phyloP scores from a whole-genome alignment of 2,888 invertebrate species.

The Hypena proboscidalis region DNA sequence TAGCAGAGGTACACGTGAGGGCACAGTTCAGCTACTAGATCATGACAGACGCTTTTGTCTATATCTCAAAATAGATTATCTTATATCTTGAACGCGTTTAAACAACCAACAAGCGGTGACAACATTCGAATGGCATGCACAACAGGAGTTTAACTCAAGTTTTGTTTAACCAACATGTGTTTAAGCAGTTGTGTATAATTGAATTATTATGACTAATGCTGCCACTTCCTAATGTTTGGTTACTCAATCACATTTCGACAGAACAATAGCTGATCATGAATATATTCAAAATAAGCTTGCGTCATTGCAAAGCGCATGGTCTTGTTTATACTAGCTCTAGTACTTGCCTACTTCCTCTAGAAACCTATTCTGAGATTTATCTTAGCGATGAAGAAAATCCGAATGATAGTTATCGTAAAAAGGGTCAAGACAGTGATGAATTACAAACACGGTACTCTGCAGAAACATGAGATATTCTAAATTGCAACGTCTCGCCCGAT shows the following conservation, averaged over 20 bases:
- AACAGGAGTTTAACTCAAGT: slow-evolving; percentile 2
- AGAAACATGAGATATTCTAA: slow-evolving; percentile 17
- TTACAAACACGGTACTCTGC: slow-evolving; percentile 11
- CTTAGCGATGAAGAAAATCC: slow-evolving; percentile 2
- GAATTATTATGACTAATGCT: slow-evolving; percentile 32
- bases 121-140: slow-evolving; percentile 33
- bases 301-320: slow-evolving; percentile 22
- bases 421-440: slow-evolving; percentile 11
- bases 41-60: slow-evolving; percentile 40
- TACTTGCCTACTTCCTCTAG: slow-evolving; percentile 11
- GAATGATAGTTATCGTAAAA: background rate
- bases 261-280: slow-evolving; percentile 37
- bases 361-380: too few species aligned
- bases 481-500: slow-evolving; percentile 17
- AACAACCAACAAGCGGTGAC: slow-evolving; percentile 27
- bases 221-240: slow-evolving; percentile 34
- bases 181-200: slow-evolving; percentile 12
- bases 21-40: slow-evolving; percentile 53
- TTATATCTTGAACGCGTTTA: slow-evolving; percentile 18
- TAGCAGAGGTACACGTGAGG: slow-evolving; percentile 48
- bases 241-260: slow-evolving; percentile 32
- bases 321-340: slow-evolving; percentile 7
- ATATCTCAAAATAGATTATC: slow-evolving; percentile 28
- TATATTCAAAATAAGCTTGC: slow-evolving; percentile 37
- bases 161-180: slow-evolving; percentile 12